Percentiles rank a stretch among this genome's conserved stretches.
These are phyloP conservation scores for Thinocorus orbignyianus DNA, from an alignment of 2,113 vertebrate species.

Conservation along the genomic window DNA sequence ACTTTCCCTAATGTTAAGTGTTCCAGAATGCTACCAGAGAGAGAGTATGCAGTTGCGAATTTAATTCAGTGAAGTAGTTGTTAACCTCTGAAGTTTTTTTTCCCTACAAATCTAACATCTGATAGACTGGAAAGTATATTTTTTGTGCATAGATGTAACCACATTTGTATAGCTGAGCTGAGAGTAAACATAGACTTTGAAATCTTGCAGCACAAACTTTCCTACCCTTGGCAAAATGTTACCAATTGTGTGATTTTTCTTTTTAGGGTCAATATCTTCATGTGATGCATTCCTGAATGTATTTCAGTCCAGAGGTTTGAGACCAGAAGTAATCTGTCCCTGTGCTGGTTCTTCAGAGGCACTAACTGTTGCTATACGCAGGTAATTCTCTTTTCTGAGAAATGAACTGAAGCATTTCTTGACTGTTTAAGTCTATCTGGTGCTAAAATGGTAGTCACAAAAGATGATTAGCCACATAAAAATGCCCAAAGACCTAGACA, in stretches of 20 bases:
- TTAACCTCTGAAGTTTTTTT: background rate
- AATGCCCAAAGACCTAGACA: background rate
- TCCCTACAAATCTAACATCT: background rate
- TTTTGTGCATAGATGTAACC: background rate
- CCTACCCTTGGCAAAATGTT: background rate
- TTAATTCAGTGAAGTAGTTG: background rate
- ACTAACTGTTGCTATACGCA: constrained; percentile 92
- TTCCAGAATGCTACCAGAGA: background rate
- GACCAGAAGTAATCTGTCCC: constrained; percentile 94
- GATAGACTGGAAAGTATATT: background rate
- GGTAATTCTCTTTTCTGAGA: constrained; percentile 70
- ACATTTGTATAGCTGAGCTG: background rate
- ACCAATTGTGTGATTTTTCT: background rate
- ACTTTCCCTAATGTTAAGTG: background rate
- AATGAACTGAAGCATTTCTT: background rate
- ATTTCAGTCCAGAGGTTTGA: constrained; percentile 91
- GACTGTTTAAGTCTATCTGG: background rate
- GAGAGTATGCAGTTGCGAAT: background rate
- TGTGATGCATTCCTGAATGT: constrained; percentile 97
- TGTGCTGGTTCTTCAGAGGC: constrained; percentile 93
- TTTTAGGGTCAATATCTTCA: constrained; percentile 94
- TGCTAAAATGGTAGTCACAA: background rate
- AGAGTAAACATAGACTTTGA: background rate
- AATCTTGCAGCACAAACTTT: background rate
- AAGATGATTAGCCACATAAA: background rate